These are phyloP conservation scores for Thunnus maccoyii DNA, from an alignment of 2,113 vertebrate genomes.

Conservation along the genomic window DNA sequence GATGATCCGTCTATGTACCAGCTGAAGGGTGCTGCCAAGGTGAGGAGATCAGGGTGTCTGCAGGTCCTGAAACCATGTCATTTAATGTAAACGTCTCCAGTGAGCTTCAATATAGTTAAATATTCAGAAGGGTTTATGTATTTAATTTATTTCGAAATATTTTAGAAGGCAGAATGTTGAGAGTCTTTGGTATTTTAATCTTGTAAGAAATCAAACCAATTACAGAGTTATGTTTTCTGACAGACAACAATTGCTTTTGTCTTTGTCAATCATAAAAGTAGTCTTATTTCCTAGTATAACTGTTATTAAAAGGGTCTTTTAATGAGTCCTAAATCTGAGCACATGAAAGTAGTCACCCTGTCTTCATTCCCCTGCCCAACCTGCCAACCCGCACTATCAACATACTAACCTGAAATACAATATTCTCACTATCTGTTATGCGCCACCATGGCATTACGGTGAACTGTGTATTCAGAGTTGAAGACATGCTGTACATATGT, in stretches of 20 bases:
- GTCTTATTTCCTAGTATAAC: neutral
- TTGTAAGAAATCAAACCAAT: neutral
- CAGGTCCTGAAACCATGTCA: neutral
- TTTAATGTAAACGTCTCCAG: constrained; percentile 15
- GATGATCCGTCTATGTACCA: constrained; percentile 99
- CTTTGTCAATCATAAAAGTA: neutral
- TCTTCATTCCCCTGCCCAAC: neutral
- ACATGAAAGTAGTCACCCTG: neutral
- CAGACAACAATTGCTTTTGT: neutral
- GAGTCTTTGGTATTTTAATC: neutral
- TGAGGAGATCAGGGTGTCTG: constrained; percentile 64
- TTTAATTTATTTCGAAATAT: neutral
- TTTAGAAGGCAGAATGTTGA: neutral
- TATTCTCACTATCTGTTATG: too few species aligned
- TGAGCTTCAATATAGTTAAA: neutral
- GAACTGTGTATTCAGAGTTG: too few species aligned
- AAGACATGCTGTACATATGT: constrained; percentile 2
- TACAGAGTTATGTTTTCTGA: neutral
- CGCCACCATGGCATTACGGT: too few species aligned
- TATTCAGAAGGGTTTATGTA: neutral
- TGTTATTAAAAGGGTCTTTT: neutral
- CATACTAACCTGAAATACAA: too few species aligned
- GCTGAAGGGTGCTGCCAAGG: constrained; percentile 98
- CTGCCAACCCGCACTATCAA: too few species aligned
- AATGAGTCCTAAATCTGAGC: neutral